A percentile compares a stretch with the other conserved stretches of the same genome.
Conservation (phyloP, 2,888 invertebrate genomes). For the Ceramica pisi region DNA sequence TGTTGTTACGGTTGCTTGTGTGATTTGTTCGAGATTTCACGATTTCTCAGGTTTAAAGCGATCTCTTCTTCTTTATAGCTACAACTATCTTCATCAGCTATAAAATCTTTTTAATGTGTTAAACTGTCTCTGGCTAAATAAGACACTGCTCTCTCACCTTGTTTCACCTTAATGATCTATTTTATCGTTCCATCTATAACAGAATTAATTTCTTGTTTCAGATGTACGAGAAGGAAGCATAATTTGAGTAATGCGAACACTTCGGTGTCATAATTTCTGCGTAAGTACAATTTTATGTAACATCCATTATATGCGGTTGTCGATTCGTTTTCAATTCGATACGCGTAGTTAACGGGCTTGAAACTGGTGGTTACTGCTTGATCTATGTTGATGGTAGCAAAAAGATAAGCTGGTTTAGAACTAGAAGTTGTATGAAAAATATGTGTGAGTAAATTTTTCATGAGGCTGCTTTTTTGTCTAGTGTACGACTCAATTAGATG, state of each 20-base stretch:
- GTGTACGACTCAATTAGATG: conserved; percentile 50
- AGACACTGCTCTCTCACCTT: conserved; percentile 20
- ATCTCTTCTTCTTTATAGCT: conserved; percentile 1
- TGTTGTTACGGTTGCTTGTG: conserved; percentile 9
- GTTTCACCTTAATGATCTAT: conserved; percentile 28
- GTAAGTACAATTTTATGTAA: conserved; percentile 77
- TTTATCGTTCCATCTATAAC: conserved; percentile 40
- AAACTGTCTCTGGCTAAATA: conserved; percentile 17
- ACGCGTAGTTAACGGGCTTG: conserved; percentile 64
- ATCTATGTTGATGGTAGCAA: conserved; percentile 64
- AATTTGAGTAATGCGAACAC: conserved; percentile 87
- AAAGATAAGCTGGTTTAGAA: conserved; percentile 61
- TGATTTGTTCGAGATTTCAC: conserved; percentile 18
- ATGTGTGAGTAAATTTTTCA: conserved; percentile 30
- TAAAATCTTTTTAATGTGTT: conserved; percentile 42
- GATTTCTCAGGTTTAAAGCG: background rate
- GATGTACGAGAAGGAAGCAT: conserved; percentile 79
- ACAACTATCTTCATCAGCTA: conserved; percentile 25
- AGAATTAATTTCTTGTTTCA: conserved; percentile 77
- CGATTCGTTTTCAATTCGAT: conserved; percentile 64
- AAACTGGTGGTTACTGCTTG: conserved; percentile 60
- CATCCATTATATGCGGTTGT: conserved; percentile 55
- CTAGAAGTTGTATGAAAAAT: conserved; percentile 44
- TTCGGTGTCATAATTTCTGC: conserved; percentile 80
- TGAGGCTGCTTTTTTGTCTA: conserved; percentile 34